Base-by-base conservation (phyloP, 2,888 invertebrate species). In the Amiota mariae region DNA sequence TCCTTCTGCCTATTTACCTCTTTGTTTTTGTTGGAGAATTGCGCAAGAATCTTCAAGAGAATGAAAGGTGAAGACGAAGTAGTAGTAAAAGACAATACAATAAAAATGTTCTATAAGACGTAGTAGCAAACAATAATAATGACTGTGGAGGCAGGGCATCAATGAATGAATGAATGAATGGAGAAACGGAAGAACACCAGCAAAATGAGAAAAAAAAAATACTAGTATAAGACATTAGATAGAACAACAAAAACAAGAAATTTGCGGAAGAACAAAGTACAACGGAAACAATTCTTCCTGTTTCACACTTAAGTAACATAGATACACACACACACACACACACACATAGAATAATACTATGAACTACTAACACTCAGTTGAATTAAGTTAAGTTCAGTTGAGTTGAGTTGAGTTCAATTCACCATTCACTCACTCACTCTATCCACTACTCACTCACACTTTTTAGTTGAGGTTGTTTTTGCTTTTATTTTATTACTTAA, bases 71-170 rank as follows among this genome's bases (percentile, higher is more conserved):
- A 12, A 8, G 20, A n/a, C 49, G 85, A 82, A 86, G 85, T 83
- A 84, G 72, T 77, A 79, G 72, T 77, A 80, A 79, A 77, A 79
- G 81, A 86, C 85, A 86, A 82, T 86, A 86, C 83, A 83, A 83
- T 86, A 86, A 86, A 82, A 2, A 3, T 82, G 84, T 81, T 86
- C 36, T 36, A 36, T 36, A 36, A 36, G 36, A 72, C 79, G 82
- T 56, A 81, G 85, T 77, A 78, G 82, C 77, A 46, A 73, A 73
- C 75, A 73, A 79, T n/a, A 61, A 74, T 72, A 77, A 77, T 75
- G 74, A 82, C 76, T 78, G 84, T 78, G 36, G 48, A 70, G 46
- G 51, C 61, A 57, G 6, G 10, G 4, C 11, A 48, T 24, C 51
- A 47, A 77, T 83, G 81, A 80, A 74, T n/a, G n/a, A n/a, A n/a